Conservation (phyloP, 2,113 vertebrate genomes). For the rabbit (Oryctolagus cuniculus) region DNA sequence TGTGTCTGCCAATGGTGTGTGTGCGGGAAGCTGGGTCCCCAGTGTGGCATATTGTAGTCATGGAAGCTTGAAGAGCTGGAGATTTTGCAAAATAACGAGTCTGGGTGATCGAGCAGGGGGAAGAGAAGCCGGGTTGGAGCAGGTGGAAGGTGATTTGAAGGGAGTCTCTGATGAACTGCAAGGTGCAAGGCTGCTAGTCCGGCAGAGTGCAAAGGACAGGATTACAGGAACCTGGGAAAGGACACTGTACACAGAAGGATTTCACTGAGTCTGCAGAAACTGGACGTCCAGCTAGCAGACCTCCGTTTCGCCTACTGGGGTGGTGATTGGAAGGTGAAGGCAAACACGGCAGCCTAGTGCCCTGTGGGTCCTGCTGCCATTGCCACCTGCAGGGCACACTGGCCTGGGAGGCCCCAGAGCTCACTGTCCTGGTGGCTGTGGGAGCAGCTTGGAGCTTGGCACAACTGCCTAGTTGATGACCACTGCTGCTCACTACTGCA, state of each 20-base stretch:
- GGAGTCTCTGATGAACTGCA: neutral
- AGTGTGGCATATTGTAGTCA: neutral
- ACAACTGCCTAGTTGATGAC: neutral
- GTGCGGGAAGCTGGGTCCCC: no score
- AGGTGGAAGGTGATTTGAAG: neutral
- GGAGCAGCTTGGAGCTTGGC: neutral
- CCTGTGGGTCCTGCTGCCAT: neutral
- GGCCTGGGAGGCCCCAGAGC: neutral
- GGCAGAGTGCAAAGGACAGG: neutral
- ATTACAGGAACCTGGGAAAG: neutral
- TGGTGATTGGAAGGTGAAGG: no score
- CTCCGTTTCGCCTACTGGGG: neutral
- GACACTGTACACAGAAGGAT: neutral
- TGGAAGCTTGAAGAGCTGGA: no score
- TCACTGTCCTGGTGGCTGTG: neutral
- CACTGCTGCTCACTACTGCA: neutral
- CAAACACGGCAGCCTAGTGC: neutral
- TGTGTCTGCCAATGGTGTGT: no score
- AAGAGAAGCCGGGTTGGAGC: neutral
- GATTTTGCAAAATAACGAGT: no score
- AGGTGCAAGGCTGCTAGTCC: fast-evolving
- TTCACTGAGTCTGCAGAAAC: neutral
- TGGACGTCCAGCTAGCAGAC: neutral
- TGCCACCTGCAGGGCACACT: neutral
- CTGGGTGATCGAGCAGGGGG: neutral